Percentiles rank a stretch among this genome's conserved stretches.
phyloP scores from a whole-genome alignment of 2,797 vertebrate species.

The Enteromius fasciolatus region DNA sequence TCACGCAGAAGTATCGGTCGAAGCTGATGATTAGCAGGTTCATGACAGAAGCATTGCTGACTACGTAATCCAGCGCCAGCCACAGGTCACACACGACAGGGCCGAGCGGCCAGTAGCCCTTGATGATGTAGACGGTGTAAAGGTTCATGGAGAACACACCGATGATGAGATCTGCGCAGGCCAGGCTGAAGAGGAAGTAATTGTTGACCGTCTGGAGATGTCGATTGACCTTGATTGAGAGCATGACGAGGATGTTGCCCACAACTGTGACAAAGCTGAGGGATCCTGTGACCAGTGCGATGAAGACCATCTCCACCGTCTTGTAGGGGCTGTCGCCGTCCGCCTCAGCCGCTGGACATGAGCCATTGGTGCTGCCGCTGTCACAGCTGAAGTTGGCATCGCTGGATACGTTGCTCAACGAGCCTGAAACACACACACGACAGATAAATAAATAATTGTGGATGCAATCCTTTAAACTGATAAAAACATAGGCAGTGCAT shows the following conservation, averaged over 20 bases:
- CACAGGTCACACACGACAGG: constrained; percentile 95
- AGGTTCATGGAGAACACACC: constrained; percentile 98
- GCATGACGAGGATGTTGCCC: constrained; percentile 97
- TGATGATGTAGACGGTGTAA: constrained; percentile 95
- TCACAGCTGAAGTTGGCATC: constrained; percentile 79
- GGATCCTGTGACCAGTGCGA: constrained; percentile 92
- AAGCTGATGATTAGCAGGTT: constrained; percentile 98
- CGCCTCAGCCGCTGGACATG: constrained; percentile 67
- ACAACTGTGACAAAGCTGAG: constrained; percentile 96
- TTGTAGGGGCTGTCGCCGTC: constrained; percentile 81
- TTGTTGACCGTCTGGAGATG: constrained; percentile 98
- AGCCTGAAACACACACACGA: constrained; percentile 65
- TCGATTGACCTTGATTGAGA: constrained; percentile 98
- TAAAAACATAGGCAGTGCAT: not conserved
- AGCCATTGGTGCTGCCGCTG: constrained; percentile 67
- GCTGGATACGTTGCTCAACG: constrained; percentile 69
- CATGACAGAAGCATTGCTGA: constrained; percentile 98
- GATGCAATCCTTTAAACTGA: constrained; percentile 1
- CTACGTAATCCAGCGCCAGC: constrained; percentile 96
- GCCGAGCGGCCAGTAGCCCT: constrained; percentile 96
- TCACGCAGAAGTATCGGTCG: constrained; percentile 98
- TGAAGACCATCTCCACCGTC: constrained; percentile 95
- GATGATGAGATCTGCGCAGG: constrained; percentile 95
- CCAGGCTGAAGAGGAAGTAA: constrained; percentile 96
- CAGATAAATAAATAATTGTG: constrained; percentile 1